Conservation (phyloP, 2,888 invertebrate species). For the Rhopalosiphum nymphaeae region DNA sequence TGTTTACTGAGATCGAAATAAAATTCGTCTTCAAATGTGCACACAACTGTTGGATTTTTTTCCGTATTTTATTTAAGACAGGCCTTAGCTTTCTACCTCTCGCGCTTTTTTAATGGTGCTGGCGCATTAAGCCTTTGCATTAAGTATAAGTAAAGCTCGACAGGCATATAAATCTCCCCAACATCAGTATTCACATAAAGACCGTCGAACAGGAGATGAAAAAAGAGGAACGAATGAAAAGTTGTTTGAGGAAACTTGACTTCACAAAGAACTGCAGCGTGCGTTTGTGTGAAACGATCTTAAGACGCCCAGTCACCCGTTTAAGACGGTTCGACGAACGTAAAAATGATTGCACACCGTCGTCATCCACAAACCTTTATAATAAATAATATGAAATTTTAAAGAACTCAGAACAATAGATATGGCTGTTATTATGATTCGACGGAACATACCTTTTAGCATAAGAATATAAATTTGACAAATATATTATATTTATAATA, state of each 20-base stretch:
- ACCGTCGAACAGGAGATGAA: background rate
- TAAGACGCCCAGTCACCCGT: background rate
- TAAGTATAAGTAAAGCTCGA: conserved; percentile 30
- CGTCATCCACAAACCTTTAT: background rate
- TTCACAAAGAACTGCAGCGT: background rate
- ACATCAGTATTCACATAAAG: conserved; percentile 6
- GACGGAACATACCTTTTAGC: background rate
- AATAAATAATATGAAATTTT: background rate
- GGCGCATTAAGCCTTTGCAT: conserved; percentile 42
- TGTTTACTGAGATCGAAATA: conserved; percentile 6
- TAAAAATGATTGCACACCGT: background rate
- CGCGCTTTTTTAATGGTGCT: conserved; percentile 32
- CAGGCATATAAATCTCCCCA: conserved; percentile 36
- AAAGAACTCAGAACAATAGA: background rate
- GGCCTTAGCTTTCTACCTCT: background rate
- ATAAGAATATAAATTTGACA: background rate
- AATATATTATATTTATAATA: too few species aligned
- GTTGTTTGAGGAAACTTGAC: conserved; percentile 35
- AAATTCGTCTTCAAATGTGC: background rate
- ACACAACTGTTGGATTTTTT: background rate
- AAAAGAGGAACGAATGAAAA: background rate
- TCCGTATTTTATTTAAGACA: background rate
- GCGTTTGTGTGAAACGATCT: background rate
- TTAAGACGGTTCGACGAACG: background rate
- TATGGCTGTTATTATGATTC: background rate